phyloP scores from a whole-genome alignment of 2,888 invertebrate species.

The Parapristionchus giblindavisi region DNA sequence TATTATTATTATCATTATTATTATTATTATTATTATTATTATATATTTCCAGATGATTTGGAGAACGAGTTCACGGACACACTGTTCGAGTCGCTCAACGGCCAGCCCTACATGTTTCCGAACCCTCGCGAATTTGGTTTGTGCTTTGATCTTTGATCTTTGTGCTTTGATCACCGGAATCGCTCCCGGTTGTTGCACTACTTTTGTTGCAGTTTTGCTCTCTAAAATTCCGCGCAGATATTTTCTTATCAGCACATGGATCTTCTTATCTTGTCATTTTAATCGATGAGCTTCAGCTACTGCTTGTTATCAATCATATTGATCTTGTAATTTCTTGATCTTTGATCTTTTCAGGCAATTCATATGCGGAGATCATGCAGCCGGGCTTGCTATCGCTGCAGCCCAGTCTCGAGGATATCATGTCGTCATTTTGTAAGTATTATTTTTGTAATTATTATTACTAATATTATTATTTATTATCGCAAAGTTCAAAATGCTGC shows the following conservation, averaged over 20 bases:
- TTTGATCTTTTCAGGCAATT: conserved; percentile 10
- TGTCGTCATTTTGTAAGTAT: conserved; percentile 43
- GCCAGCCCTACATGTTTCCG: conserved; percentile 92
- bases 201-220: too few relatives aligned
- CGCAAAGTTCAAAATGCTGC: too few relatives aligned
- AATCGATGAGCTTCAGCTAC: too few relatives aligned
- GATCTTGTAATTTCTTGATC: background rate
- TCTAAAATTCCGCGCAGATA: too few relatives aligned
- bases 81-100: conserved; percentile 71
- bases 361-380: conserved; percentile 85
- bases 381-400: conserved; percentile 95
- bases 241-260: too few relatives aligned
- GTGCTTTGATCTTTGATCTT: conserved; percentile 12
- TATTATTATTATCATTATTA: background rate
- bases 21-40: background rate
- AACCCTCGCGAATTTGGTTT: conserved; percentile 84
- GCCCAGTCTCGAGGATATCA: conserved; percentile 76
- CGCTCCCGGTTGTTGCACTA: too few relatives aligned
- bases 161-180: too few relatives aligned
- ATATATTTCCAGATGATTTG: conserved; percentile 63
- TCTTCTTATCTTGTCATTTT: too few relatives aligned
- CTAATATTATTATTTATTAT: too few relatives aligned
- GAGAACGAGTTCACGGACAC: conserved; percentile 72
- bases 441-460: background rate
- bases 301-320: too few relatives aligned